Percentiles rank a stretch among this genome's conserved stretches.
Conservation (phyloP, 2,797 vertebrate species). For the Hylomyscus alleni region DNA sequence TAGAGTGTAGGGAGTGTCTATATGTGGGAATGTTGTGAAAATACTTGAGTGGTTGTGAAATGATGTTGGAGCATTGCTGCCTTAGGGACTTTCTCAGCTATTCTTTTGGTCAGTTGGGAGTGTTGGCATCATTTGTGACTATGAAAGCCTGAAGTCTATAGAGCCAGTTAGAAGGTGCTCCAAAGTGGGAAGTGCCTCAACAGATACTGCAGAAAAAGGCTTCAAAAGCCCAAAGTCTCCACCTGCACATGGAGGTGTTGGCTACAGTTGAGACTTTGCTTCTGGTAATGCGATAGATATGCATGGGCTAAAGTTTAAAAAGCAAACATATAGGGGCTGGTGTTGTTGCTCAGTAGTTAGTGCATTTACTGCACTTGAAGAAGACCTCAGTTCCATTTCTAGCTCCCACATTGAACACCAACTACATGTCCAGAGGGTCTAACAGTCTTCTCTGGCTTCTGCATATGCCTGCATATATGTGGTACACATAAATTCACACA, state of each 20-base stretch:
- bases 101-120: background rate
- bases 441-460: background rate
- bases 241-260: background rate
- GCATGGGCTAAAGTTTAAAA: background rate
- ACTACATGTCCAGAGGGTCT: background rate
- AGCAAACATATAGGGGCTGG: background rate
- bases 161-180: background rate
- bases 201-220: background rate
- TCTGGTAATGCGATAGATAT: background rate
- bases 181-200: background rate
- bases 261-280: background rate
- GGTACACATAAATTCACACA: background rate
- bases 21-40: conserved; percentile 8
- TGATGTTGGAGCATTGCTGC: conserved; percentile 7
- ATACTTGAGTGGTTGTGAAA: background rate
- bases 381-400: background rate
- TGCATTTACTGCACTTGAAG: background rate
- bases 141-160: background rate
- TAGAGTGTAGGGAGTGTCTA: background rate
- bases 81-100: conserved; percentile 12
- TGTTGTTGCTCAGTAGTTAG: background rate
- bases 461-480: background rate
- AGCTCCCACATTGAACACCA: background rate
- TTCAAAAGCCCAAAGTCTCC: background rate
- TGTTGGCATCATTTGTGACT: background rate